Percentiles rank a stretch among this genome's conserved stretches.
These are phyloP conservation scores for Taphrorychus bicolor DNA, from an alignment of 2,888 invertebrate species.

Conservation along the genomic window DNA sequence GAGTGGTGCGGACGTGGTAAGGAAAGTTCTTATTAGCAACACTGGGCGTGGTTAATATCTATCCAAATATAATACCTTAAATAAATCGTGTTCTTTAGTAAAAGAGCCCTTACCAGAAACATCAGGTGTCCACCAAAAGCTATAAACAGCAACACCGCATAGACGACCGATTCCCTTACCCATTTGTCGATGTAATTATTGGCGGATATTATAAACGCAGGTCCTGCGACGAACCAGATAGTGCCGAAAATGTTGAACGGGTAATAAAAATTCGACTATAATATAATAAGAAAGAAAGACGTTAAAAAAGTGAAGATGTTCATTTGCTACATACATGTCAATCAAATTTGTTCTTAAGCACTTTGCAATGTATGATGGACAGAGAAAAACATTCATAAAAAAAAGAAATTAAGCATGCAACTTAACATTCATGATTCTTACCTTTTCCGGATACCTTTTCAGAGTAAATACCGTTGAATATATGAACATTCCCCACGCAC, in stretches of 20 bases:
- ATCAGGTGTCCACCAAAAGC: constrained; percentile 69
- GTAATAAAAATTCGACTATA: constrained; percentile 76
- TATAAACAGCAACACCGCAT: constrained; percentile 69
- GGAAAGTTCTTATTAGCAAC: constrained; percentile 90
- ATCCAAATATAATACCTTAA: constrained; percentile 34
- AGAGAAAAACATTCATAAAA: no score
- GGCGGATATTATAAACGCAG: constrained; percentile 78
- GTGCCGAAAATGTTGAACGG: constrained; percentile 74
- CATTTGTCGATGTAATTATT: constrained; percentile 83
- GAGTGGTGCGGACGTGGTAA: constrained; percentile 81
- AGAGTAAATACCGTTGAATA: constrained; percentile 74
- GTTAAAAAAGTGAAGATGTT: background rate
- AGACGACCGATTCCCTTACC: constrained; percentile 73
- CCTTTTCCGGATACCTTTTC: constrained; percentile 84
- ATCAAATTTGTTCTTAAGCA: no score
- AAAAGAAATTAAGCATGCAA: no score
- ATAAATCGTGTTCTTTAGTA: background rate
- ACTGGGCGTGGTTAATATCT: constrained; percentile 84
- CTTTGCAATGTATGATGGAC: no score
- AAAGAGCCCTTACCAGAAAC: constrained; percentile 68
- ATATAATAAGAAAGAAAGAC: no score
- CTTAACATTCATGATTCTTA: constrained; percentile 52
- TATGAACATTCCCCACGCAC: constrained; percentile 85
- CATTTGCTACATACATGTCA: no score
- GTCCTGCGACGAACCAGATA: constrained; percentile 86